Conservation (phyloP, 2,797 vertebrate species). For the Sciaenops ocellatus region DNA sequence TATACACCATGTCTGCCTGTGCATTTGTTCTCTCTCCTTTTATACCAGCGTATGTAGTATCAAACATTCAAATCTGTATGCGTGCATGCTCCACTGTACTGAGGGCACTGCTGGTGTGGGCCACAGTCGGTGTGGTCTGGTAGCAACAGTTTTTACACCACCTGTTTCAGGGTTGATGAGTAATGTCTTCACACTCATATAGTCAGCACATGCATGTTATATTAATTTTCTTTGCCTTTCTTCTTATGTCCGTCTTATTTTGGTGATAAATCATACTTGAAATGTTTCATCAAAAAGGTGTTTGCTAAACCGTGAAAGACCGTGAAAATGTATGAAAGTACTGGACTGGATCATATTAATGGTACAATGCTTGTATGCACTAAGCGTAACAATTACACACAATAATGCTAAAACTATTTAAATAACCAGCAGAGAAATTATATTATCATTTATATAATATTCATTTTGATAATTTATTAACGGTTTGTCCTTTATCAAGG, state of each 20-base stretch:
- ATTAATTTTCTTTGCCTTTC: not conserved
- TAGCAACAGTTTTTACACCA: constrained; percentile 30
- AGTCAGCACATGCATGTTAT: constrained; percentile 2
- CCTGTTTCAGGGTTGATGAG: constrained; percentile 45
- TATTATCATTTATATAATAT: not conserved
- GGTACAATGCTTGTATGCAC: not conserved
- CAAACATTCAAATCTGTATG: not conserved
- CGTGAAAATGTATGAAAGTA: not conserved
- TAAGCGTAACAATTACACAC: not conserved
- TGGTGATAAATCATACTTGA: not conserved
- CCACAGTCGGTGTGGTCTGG: constrained; percentile 28
- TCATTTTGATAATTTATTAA: not conserved
- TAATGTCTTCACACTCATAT: constrained; percentile 32
- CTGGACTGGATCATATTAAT: not conserved
- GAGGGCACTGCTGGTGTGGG: constrained; percentile 4
- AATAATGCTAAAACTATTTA: not conserved
- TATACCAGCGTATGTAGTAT: not conserved
- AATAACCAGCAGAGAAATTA: not conserved
- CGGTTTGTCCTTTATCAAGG: not conserved
- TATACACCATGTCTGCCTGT: not conserved
- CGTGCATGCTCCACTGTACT: not conserved
- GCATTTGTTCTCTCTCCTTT: not conserved
- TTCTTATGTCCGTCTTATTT: not conserved
- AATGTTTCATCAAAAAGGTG: constrained; percentile 2
- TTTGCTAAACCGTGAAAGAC: constrained; percentile 12